Evolutionary conservation across 2,888 invertebrate species (phyloP).

Genomic region (Phortica magna): DNA sequence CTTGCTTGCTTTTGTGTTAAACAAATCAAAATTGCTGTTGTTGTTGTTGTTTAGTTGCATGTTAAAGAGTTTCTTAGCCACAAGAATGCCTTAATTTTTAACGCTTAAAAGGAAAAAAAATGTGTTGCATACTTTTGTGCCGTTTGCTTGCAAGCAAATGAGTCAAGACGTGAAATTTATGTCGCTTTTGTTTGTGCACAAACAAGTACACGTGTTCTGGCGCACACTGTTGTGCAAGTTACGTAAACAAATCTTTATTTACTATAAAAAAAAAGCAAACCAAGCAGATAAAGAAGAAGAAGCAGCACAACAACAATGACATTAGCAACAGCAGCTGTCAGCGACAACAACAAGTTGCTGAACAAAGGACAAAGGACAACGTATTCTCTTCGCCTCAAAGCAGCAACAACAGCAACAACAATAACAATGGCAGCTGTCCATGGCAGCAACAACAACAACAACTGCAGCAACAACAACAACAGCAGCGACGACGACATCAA

Average conservation of each 20-base stretch:
- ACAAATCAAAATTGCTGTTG: background rate
- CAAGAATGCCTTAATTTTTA: background rate
- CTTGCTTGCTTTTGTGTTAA: background rate
- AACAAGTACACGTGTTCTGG: no score
- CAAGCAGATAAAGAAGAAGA: conserved; percentile 55
- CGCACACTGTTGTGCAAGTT: no score
- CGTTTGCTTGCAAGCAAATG: conserved; percentile 7
- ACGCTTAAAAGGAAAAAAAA: conserved; percentile 1
- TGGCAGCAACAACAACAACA: background rate
- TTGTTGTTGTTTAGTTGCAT: background rate
- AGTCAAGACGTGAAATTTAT: background rate
- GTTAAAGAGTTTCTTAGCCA: background rate
- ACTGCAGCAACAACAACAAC: background rate
- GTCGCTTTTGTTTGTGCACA: background rate
- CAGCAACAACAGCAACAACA: conserved; percentile 16
- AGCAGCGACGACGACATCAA: background rate
- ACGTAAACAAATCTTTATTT: conserved; percentile 42
- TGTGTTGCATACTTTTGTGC: background rate
- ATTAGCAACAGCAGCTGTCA: conserved; percentile 30
- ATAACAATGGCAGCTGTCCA: conserved; percentile 18
- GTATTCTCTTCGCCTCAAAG: background rate
- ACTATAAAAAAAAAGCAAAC: conserved; percentile 49
- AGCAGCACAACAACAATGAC: background rate
- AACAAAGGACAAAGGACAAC: conserved; percentile 44
- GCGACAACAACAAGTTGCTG: conserved; percentile 45